Conservation (phyloP, 2,888 invertebrate species). For the Calameuta filiformis region DNA sequence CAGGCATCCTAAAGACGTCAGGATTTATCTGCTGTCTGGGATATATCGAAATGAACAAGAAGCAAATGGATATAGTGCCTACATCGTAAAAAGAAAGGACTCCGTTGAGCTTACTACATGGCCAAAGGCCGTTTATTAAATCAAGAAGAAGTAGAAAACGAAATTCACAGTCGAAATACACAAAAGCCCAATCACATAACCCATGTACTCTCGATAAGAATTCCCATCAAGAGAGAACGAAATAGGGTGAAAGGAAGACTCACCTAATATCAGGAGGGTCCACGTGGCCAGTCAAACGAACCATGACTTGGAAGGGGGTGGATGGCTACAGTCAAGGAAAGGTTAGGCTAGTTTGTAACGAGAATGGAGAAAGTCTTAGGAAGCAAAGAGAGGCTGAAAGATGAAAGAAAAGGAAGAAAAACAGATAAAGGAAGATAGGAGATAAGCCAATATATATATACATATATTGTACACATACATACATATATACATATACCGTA, state of each 20-base stretch:
- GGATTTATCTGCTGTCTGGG: no score
- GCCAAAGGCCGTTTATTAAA: background rate
- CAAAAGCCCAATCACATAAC: background rate
- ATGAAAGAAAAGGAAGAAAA: background rate
- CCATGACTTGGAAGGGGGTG: conserved; percentile 36
- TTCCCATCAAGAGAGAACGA: background rate
- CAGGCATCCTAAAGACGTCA: no score
- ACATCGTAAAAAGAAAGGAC: background rate
- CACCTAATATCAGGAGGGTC: background rate
- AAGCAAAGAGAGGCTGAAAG: background rate
- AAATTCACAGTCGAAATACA: background rate
- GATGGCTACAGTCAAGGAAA: conserved; percentile 4
- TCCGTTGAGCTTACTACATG: background rate
- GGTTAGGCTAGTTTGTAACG: background rate
- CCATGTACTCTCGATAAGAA: background rate
- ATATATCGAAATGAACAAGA: background rate
- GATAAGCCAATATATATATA: background rate
- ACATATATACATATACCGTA: background rate
- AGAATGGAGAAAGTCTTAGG: conserved; percentile 4
- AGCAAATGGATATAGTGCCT: background rate
- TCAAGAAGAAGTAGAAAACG: background rate
- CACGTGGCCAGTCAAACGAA: conserved; percentile 47
- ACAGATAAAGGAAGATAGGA: background rate
- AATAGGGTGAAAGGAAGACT: background rate
- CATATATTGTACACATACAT: background rate